These are phyloP conservation scores for Ceratosolen fusciceps DNA, from an alignment of 1,140 invertebrate genomes.

Conservation along the genomic window DNA sequence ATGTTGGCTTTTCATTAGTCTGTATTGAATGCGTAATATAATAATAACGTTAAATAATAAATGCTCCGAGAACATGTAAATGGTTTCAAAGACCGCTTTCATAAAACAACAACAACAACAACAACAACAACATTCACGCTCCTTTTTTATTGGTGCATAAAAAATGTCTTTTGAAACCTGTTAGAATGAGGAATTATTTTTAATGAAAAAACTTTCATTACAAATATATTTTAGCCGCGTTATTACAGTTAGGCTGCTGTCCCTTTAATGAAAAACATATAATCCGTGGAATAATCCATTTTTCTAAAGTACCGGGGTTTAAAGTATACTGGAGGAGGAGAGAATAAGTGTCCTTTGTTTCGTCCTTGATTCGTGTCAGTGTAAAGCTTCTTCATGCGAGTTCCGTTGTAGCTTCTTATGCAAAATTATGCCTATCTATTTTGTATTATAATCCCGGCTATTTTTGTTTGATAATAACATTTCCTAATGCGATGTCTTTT, in stretches of 20 bases:
- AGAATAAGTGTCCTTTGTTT: slow-evolving; percentile 37
- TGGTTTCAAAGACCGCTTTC: too few relatives aligned
- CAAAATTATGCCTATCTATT: slow-evolving; percentile 40
- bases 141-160: too few relatives aligned
- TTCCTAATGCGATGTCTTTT: too few relatives aligned
- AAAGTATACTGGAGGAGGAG: not conserved
- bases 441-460: slow-evolving; percentile 32
- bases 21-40: too few relatives aligned
- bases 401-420: slow-evolving; percentile 20
- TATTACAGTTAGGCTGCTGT: not conserved
- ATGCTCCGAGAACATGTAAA: too few relatives aligned
- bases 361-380: slow-evolving; percentile 17
- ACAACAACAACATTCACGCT: too few relatives aligned
- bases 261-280: slow-evolving; percentile 12
- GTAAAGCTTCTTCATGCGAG: slow-evolving; percentile 32
- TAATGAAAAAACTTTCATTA: not conserved
- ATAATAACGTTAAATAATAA: too few relatives aligned
- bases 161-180: not conserved
- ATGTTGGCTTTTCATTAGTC: slow-evolving; percentile 7
- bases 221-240: not conserved
- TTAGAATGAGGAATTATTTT: not conserved
- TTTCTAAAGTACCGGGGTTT: not conserved
- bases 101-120: too few relatives aligned
- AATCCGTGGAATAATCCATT: slow-evolving; percentile 24
- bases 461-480: slow-evolving; percentile 17